These are phyloP conservation scores for Agapornis canus DNA, from an alignment of 2,797 vertebrate species.

Conservation along the genomic window DNA sequence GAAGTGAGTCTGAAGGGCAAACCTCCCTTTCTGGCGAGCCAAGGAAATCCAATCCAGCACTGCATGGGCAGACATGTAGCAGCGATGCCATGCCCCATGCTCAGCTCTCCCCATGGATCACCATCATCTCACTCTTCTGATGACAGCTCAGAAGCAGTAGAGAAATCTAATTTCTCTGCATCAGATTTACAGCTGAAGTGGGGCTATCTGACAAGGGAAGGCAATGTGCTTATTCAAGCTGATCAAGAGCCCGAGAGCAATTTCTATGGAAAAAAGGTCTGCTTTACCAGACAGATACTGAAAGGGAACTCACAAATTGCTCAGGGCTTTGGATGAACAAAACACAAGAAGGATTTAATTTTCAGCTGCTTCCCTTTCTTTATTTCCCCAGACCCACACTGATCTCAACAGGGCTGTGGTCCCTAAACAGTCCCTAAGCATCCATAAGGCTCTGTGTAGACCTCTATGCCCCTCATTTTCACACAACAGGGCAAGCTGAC, in stretches of 20 bases:
- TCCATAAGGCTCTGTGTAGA: background rate
- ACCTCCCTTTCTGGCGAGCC: background rate
- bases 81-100: rapidly evolving
- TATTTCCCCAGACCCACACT: background rate
- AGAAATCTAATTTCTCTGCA: conserved; percentile 26
- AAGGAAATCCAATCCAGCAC: background rate
- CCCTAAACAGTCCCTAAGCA: background rate
- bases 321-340: background rate
- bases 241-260: conserved; percentile 36
- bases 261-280: background rate
- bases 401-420: background rate
- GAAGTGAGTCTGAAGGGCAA: background rate
- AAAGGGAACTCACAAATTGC: background rate
- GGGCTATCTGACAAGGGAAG: background rate
- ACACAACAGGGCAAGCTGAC: background rate
- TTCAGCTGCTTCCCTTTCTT: background rate
- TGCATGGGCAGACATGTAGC: rapidly evolving
- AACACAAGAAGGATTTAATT: background rate
- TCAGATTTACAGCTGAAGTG: background rate
- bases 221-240: conserved; percentile 18
- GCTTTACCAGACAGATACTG: background rate
- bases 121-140: rapidly evolving
- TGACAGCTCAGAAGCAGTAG: background rate
- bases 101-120: background rate
- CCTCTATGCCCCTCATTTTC: background rate